Percentiles rank a stretch among this genome's conserved stretches.
phyloP scores from a whole-genome alignment of 2,113 vertebrate species.

The Chloropsis hardwickii region DNA sequence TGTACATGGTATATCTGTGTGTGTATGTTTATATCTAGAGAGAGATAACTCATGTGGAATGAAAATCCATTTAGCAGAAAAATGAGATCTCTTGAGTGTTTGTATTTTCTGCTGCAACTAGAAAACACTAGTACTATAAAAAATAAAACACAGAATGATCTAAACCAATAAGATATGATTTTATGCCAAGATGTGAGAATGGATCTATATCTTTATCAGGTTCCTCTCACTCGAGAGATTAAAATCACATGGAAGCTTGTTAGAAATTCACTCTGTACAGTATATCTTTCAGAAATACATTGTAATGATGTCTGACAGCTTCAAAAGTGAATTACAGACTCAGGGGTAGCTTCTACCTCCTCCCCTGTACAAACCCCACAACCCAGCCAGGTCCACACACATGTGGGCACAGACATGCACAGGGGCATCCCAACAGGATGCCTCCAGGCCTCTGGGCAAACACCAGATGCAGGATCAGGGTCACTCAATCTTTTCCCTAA shows the following conservation, averaged over 20 bases:
- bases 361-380: not conserved
- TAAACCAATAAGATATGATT: slow-evolving; percentile 71
- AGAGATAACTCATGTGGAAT: slow-evolving; percentile 57
- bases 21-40: slow-evolving; percentile 52
- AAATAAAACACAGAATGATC: slow-evolving; percentile 51
- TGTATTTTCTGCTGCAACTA: slow-evolving; percentile 64
- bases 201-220: slow-evolving; percentile 72
- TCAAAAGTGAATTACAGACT: slow-evolving; percentile 54
- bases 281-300: slow-evolving; percentile 62
- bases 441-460: not conserved
- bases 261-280: slow-evolving; percentile 49
- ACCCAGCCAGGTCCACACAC: not conserved
- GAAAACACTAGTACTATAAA: slow-evolving; percentile 60
- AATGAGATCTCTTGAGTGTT: slow-evolving; percentile 63
- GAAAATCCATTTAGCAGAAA: slow-evolving; percentile 68
- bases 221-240: slow-evolving; percentile 65
- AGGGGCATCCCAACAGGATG: not conserved
- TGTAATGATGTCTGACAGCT: slow-evolving; percentile 59
- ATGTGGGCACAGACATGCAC: fast-evolving
- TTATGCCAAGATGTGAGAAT: slow-evolving; percentile 64
- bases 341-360: not conserved
- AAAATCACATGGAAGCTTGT: slow-evolving; percentile 69
- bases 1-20: slow-evolving; percentile 40
- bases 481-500: not conserved
- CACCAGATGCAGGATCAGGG: not conserved